Percentiles rank a stretch among this genome's conserved stretches.
These are phyloP conservation scores for Drosophila affinis DNA, from an alignment of 2,888 invertebrate species.

Conservation along the genomic window DNA sequence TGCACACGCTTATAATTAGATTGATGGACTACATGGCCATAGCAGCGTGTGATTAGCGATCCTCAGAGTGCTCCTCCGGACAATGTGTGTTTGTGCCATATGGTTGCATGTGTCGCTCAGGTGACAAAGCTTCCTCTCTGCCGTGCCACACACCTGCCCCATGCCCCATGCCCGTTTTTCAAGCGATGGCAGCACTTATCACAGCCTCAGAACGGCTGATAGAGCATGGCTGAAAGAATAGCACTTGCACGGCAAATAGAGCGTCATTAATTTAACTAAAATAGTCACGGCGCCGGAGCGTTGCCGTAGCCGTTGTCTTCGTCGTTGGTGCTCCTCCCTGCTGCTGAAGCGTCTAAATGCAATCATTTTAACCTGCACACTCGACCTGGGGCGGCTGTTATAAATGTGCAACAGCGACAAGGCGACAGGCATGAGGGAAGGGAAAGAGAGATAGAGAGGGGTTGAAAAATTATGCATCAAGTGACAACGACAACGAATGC, in stretches of 20 bases:
- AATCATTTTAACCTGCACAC: slow-evolving; percentile 67
- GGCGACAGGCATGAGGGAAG: slow-evolving; percentile 51
- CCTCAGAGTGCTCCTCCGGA: slow-evolving; percentile 26
- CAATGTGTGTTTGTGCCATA: slow-evolving; percentile 18
- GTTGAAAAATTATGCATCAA: slow-evolving; percentile 73
- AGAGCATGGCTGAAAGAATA: slow-evolving; percentile 1
- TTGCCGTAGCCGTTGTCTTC: slow-evolving; percentile 27
- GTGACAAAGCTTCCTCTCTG: slow-evolving; percentile 14
- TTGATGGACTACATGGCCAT: slow-evolving; percentile 23
- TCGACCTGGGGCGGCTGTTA: slow-evolving; percentile 46
- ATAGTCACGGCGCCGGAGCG: slow-evolving; percentile 56
- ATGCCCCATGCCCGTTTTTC: slow-evolving; percentile 41
- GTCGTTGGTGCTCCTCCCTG: slow-evolving; percentile 20
- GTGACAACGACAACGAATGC: slow-evolving; percentile 50
- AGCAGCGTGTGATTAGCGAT: slow-evolving; percentile 35
- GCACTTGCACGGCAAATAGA: slow-evolving; percentile 67
- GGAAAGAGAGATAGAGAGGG: slow-evolving; percentile 21
- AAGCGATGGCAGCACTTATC: slow-evolving; percentile 63
- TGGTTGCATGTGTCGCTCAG: slow-evolving; percentile 10
- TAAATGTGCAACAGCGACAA: slow-evolving; percentile 69
- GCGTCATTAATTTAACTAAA: slow-evolving; percentile 76
- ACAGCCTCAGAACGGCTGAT: slow-evolving; percentile 35
- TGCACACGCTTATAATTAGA: slow-evolving; percentile 36
- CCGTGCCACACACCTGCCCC: slow-evolving; percentile 27
- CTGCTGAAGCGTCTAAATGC: slow-evolving; percentile 55